Base-by-base conservation (phyloP, 2,797 vertebrate species). In the Poecilia picta region DNA sequence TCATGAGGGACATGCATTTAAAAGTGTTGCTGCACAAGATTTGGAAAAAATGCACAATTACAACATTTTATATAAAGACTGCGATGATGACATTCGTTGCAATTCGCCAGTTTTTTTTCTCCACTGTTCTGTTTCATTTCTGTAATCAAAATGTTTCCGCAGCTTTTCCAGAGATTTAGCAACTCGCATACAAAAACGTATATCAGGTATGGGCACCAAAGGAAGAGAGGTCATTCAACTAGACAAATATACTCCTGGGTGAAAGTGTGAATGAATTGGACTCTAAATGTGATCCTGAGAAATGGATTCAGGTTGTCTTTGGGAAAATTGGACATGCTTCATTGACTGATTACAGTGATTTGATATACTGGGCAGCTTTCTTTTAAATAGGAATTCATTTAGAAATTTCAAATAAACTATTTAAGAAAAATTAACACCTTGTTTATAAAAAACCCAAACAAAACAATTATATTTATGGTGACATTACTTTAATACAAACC, bases 1-100 rank as follows among this genome's bases (percentile, higher is more conserved):
- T 82, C 79, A 75, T 53, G 66, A 1, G 16, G n/a, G 66, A 66
- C 45, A 13, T 64, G 66, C 53, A 72, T 80, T 72, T 46, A 59
- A 83, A 78, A 83, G 72, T 18, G n/a, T 41, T 25, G 33, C 13
- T 10, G 16, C 13, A 45, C 49, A 18, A 3, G 41, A 41, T 3
- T 36, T 25, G 20, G 57, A 45, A 83, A 41, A n/a, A 45, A 3
- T 23, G 28, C 15, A n/a, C 25, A n/a, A 71, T 71, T 71, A 45
- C 23, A 71, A 45, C 41, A 41, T 68, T 68, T 46, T 31, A 45
- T 28, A 28, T 28, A 16, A 71, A 45, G 3, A 28, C 28, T 46
- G n/a, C 13, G 12, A 70, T 70, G 66, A 70, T 13, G 39, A 70
- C 39, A n/a, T n/a, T n/a, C 8, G 23, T 43, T 70, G 39, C 39